Evolutionary conservation across 37 sponge, comb jelly and placozoan genomes (phyloP).

Genomic region (Mnemiopsis leidyi): DNA sequence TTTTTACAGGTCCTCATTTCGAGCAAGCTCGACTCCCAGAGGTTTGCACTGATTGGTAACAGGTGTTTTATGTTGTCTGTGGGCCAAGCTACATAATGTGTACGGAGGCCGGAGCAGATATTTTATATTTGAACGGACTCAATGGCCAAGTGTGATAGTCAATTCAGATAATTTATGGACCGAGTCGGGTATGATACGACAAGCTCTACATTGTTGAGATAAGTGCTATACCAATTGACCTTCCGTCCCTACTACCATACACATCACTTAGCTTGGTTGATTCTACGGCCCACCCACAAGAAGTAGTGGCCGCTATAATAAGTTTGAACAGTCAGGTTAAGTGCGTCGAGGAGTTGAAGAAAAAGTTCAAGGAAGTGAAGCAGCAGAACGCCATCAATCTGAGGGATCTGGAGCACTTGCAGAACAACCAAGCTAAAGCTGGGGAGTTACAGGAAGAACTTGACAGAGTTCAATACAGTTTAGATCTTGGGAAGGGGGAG

Average conservation of each 20-base stretch:
- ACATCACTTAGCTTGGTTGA: background rate
- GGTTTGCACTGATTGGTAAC: too few relatives aligned
- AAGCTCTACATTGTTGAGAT: background rate
- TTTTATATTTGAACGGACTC: too few relatives aligned
- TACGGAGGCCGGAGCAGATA: too few relatives aligned
- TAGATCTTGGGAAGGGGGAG: background rate
- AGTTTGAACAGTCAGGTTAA: background rate
- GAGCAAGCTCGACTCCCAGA: too few relatives aligned
- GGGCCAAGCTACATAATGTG: too few relatives aligned
- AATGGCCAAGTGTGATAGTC: too few relatives aligned
- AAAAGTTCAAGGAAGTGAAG: slow-evolving; percentile 34
- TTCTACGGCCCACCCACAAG: background rate
- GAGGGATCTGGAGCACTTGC: slow-evolving; percentile 71
- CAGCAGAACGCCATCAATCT: slow-evolving; percentile 62
- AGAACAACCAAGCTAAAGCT: slow-evolving; percentile 75
- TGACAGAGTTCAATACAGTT: background rate
- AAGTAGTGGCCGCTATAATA: background rate
- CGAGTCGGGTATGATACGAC: too few relatives aligned
- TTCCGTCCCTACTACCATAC: background rate
- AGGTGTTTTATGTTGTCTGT: too few relatives aligned
- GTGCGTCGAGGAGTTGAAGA: background rate
- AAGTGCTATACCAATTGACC: too few relatives aligned
- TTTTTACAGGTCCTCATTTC: too few relatives aligned
- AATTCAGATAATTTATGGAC: too few relatives aligned
- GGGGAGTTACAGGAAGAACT: slow-evolving; percentile 70